phyloP scores from a whole-genome alignment of 2,888 invertebrate genomes.

The Nymphalis polychloros region DNA sequence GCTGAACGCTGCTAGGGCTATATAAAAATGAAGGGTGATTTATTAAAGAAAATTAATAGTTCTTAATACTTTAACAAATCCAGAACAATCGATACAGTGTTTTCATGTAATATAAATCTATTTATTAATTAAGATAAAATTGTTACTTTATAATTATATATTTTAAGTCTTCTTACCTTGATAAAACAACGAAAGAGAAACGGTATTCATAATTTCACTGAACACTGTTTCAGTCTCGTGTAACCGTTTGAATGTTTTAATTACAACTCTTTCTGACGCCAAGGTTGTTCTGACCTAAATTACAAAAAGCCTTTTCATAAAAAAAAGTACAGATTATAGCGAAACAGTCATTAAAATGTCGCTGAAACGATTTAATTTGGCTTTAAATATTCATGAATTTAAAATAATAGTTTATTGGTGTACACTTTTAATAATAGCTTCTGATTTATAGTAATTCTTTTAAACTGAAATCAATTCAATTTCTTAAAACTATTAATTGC shows the following conservation, averaged over 20 bases:
- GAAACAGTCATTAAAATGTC: neutral
- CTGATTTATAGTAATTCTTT: neutral
- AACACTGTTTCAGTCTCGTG: neutral
- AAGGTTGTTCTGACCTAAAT: neutral
- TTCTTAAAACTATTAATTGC: too few species aligned
- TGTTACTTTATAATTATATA: too few species aligned
- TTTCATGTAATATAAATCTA: too few species aligned
- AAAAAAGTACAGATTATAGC: neutral
- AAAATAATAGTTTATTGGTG: neutral
- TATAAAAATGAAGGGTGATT: too few species aligned
- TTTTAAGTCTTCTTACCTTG: neutral
- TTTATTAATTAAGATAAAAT: too few species aligned
- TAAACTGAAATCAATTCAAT: too few species aligned
- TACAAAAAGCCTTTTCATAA: neutral
- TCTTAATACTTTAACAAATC: too few species aligned
- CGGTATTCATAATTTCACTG: neutral
- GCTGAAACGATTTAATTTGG: neutral
- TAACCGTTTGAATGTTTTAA: neutral
- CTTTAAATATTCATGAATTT: neutral
- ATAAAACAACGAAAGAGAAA: constrained; percentile 1
- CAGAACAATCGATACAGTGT: too few species aligned
- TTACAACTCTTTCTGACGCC: constrained; percentile 7
- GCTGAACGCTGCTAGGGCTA: too few species aligned
- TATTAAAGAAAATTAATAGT: too few species aligned
- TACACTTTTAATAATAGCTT: neutral